phyloP scores from a whole-genome alignment of 2,888 invertebrate species.

The Heteromurus nitidus region DNA sequence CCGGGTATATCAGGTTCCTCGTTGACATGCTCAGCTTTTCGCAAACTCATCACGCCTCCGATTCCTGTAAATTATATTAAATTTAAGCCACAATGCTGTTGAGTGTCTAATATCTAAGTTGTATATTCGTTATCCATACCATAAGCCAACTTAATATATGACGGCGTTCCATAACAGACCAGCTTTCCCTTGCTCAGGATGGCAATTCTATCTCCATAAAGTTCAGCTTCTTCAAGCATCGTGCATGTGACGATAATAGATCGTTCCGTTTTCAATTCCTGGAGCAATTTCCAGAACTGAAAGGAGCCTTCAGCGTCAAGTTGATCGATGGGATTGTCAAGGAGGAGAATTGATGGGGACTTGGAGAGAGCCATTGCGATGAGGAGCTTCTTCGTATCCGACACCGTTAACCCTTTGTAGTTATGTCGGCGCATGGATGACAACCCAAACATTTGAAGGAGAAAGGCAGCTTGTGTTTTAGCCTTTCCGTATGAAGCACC shows the following conservation, averaged over 20 bases:
- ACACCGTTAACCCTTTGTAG: slow-evolving; percentile 37
- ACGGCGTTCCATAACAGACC: slow-evolving; percentile 56
- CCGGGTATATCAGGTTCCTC: not conserved
- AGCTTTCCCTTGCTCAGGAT: slow-evolving; percentile 61
- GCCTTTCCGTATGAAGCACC: slow-evolving; percentile 55
- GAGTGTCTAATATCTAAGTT: not conserved
- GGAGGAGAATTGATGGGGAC: slow-evolving; percentile 57
- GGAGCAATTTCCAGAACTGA: slow-evolving; percentile 63
- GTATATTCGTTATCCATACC: slow-evolving; percentile 27
- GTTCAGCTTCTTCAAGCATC: slow-evolving; percentile 53
- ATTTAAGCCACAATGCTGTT: not conserved
- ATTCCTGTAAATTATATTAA: too few relatives aligned
- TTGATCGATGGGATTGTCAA: slow-evolving; percentile 64
- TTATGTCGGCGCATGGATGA: slow-evolving; percentile 38
- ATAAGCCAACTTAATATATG: slow-evolving; percentile 42
- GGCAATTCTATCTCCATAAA: slow-evolving; percentile 61
- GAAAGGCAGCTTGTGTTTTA: slow-evolving; percentile 44
- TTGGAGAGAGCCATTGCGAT: slow-evolving; percentile 67
- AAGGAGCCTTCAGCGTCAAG: slow-evolving; percentile 54
- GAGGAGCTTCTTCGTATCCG: slow-evolving; percentile 56
- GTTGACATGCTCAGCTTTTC: slow-evolving; percentile 8
- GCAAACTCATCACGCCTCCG: slow-evolving; percentile 20
- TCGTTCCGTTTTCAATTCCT: slow-evolving; percentile 55
- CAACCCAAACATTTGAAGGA: slow-evolving; percentile 62
- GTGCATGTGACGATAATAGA: slow-evolving; percentile 61